Base-by-base conservation (phyloP, 2,888 invertebrate species). In the Urechis unicinctus region DNA sequence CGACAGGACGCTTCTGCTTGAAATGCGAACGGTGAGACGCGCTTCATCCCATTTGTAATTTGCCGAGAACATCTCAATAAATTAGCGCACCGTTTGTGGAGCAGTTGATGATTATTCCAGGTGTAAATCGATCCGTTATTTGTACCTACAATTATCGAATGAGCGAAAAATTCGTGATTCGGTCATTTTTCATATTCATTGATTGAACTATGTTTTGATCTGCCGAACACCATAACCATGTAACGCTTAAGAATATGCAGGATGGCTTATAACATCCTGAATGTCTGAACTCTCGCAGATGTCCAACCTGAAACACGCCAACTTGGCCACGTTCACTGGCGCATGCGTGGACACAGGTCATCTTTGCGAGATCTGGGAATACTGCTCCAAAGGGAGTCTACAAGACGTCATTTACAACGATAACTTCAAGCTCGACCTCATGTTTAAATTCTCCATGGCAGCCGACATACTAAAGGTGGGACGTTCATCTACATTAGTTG, bases 321-420 rank as follows among this genome's bases (percentile, higher is more conserved):
- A 73, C 57, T 28, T 72, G 51, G 65, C 69, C 6, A 57, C 61
- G 1, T 68, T 73, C 57, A 51, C 68, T n/a, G 73, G 73, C 2
- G 67, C 70, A 4, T 71, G 71, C 52, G 66, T 68, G 2, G 68
- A 66, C 24, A 56, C 66, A 0, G 66, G 66, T 0, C 62, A 66
- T 29, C 59, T 70, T n/a, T 66, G 66, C 50, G 60, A 62, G n/a
- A 58, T 69, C 1, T 73, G 73, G 73, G 73, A 72, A 51, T 71
- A 71, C 57, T 71, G 72, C 53, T 60, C 58, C 42, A 72, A 73
- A 53, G 73, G 73, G 1, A 71, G 71, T 44, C 50, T 73, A 4
- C 66, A 72, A 67, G 73, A 72, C 55, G 65, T 71, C 9, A 63
- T 71, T 24, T 63, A 62, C 22, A 67, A 68, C 58, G 66, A 68